These are phyloP conservation scores for Melinaea menophilus DNA, from an alignment of 2,888 invertebrate genomes.

Conservation along the genomic window DNA sequence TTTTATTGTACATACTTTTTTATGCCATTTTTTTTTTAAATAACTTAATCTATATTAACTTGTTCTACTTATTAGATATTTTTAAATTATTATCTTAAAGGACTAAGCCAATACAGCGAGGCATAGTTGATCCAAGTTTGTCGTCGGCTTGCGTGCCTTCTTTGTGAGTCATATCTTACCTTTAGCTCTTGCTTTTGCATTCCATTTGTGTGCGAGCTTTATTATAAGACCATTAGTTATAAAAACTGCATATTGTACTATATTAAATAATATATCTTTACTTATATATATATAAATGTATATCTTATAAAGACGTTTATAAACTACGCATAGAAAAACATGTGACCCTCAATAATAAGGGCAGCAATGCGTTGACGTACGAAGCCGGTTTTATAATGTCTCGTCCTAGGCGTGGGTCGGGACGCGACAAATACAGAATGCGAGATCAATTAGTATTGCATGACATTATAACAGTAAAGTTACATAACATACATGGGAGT, in stretches of 20 bases:
- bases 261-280: neutral
- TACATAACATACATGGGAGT: constrained; percentile 67
- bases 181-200: constrained; percentile 62
- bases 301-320: constrained; percentile 14
- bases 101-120: constrained; percentile 6
- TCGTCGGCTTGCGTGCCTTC: constrained; percentile 58
- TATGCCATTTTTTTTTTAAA: too few species aligned
- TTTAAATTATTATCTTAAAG: constrained; percentile 7
- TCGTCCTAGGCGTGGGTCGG: constrained; percentile 40
- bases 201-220: constrained; percentile 40
- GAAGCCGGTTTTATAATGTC: constrained; percentile 56
- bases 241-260: neutral
- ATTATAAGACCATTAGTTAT: constrained; percentile 8
- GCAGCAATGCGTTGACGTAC: constrained; percentile 41
- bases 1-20: too few species aligned
- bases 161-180: constrained; percentile 62
- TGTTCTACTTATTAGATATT: too few species aligned
- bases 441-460: constrained; percentile 59
- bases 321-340: constrained; percentile 36
- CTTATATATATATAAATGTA: neutral
- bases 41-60: too few species aligned
- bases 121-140: constrained; percentile 34
- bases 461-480: constrained; percentile 65
- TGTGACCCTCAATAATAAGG: constrained; percentile 44
- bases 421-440: constrained; percentile 14